phyloP scores from a whole-genome alignment of 2,797 vertebrate genomes.

The Sebastes minor region DNA sequence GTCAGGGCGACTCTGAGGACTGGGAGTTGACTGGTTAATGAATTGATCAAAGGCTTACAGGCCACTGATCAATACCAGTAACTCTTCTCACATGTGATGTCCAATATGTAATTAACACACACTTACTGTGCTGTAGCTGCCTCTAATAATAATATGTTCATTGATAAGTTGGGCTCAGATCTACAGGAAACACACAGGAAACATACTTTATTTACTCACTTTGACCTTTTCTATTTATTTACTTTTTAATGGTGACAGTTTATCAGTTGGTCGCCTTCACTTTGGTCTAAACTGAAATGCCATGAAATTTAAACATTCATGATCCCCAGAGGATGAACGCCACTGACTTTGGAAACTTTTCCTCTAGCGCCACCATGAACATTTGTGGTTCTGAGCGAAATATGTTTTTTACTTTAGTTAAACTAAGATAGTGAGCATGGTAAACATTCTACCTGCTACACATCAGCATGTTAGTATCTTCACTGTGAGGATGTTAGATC shows the following conservation, averaged over 20 bases:
- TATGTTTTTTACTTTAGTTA: no score
- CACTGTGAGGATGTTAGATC: no score
- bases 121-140: not conserved
- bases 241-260: no score
- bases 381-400: no score
- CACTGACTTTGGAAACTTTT: not conserved
- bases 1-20: not conserved
- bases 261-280: no score
- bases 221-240: not conserved
- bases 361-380: not conserved
- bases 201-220: not conserved
- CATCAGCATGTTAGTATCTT: no score
- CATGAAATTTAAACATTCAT: no score
- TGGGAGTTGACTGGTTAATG: slow-evolving; percentile 45
- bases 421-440: no score
- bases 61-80: slow-evolving; percentile 56
- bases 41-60: slow-evolving; percentile 55
- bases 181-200: not conserved
- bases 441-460: no score
- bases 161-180: not conserved
- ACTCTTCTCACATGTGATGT: slow-evolving; percentile 13
- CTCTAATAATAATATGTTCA: not conserved
- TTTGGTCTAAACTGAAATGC: no score
- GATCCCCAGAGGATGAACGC: not conserved
- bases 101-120: slow-evolving; percentile 37